Conservation (phyloP, 2,888 invertebrate genomes). For the Chloroclystis v-ata region DNA sequence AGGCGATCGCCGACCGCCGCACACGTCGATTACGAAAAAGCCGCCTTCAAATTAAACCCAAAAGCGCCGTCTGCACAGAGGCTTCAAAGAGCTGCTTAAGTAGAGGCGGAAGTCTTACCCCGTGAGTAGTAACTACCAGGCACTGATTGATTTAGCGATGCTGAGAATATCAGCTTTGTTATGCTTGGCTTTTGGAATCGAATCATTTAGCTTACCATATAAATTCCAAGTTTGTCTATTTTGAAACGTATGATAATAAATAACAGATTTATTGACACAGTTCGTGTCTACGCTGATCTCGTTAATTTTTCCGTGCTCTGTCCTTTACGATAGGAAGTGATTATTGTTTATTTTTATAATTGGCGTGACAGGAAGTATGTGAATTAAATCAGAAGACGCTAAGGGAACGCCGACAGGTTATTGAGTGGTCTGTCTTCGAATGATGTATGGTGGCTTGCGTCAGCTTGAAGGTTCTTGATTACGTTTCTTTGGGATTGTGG, state of each 20-base stretch:
- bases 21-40: constrained; percentile 67
- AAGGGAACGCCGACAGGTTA: constrained; percentile 50
- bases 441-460: constrained; percentile 40
- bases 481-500: constrained; percentile 34
- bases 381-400: constrained; percentile 48
- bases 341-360: constrained; percentile 75
- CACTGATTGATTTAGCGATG: not conserved
- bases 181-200: no score
- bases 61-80: constrained; percentile 45
- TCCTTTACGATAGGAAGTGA: constrained; percentile 62
- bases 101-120: constrained; percentile 11
- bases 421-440: constrained; percentile 38
- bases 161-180: not conserved
- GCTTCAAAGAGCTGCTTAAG: not conserved
- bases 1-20: constrained; percentile 47
- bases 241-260: not conserved
- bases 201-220: no score
- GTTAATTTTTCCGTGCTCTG: constrained; percentile 16
- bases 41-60: constrained; percentile 60
- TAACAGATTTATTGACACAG: not conserved
- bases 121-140: no score
- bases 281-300: constrained; percentile 6
- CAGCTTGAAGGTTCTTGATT: constrained; percentile 30
- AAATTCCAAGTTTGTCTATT: no score
- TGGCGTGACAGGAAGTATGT: constrained; percentile 62